Percentiles rank a stretch among this genome's conserved stretches.
These are phyloP conservation scores for Prionace glauca DNA, from an alignment of 2,797 vertebrate genomes.

Conservation along the genomic window DNA sequence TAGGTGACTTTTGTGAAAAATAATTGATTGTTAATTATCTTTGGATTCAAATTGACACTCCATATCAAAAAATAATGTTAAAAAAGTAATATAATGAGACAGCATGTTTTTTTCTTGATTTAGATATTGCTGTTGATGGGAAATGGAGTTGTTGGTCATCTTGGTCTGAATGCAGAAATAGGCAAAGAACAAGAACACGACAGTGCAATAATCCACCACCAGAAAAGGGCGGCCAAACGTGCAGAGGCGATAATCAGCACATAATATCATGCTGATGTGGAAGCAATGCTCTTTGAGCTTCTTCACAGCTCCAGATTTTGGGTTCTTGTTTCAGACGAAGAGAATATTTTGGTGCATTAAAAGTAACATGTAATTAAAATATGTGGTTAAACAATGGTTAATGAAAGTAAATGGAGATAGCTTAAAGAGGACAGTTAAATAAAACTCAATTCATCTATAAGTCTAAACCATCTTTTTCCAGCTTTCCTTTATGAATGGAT, in stretches of 20 bases:
- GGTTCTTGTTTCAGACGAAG: slow-evolving; percentile 46
- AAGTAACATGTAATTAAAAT: slow-evolving; percentile 41
- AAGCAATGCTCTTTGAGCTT: background rate
- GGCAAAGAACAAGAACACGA: slow-evolving; percentile 61
- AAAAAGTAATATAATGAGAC: background rate
- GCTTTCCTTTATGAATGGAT: background rate
- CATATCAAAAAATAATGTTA: background rate
- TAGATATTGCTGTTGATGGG: slow-evolving; percentile 68
- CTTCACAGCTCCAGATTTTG: background rate
- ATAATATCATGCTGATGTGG: slow-evolving; percentile 47
- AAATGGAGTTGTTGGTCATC: slow-evolving; percentile 82
- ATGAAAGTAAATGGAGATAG: background rate
- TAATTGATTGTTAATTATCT: background rate
- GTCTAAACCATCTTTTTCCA: background rate
- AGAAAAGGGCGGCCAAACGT: slow-evolving; percentile 56
- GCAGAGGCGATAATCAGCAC: slow-evolving; percentile 65
- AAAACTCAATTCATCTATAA: background rate
- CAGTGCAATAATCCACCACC: slow-evolving; percentile 75
- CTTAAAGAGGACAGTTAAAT: background rate
- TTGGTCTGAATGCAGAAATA: slow-evolving; percentile 68
- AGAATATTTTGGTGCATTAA: slow-evolving; percentile 50
- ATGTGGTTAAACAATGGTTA: background rate
- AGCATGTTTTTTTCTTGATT: slow-evolving; percentile 33
- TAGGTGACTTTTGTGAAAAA: background rate
- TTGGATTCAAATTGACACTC: background rate